A percentile compares a stretch with the other conserved stretches of the same genome.
These are phyloP conservation scores for Heteractis magnifica DNA, from an alignment of 92 coral and sea anemone genomes.

Conservation along the genomic window DNA sequence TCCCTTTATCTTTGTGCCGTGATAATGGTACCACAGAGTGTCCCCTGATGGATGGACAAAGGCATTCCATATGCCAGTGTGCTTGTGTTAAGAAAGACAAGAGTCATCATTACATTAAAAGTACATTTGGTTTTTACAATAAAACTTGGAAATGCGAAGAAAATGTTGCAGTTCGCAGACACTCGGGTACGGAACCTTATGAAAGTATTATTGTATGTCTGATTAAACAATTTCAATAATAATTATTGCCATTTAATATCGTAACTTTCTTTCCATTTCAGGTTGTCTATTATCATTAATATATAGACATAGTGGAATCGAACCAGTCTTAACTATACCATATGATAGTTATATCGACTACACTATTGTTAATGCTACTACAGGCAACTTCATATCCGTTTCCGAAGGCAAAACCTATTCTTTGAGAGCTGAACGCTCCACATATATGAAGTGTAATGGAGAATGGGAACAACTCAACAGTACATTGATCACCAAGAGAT, in stretches of 20 bases:
- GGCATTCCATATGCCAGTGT: not conserved
- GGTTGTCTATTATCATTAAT: too few species aligned
- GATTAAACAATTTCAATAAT: too few species aligned
- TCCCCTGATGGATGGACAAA: not conserved
- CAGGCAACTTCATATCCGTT: not conserved
- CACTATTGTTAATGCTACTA: not conserved
- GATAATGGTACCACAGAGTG: not conserved
- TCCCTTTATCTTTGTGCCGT: not conserved
- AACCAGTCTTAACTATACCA: too few species aligned
- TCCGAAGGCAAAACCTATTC: not conserved
- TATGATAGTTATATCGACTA: too few species aligned
- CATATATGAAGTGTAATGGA: not conserved
- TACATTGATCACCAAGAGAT: not conserved
- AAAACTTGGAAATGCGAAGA: not conserved
- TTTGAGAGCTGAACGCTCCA: not conserved
- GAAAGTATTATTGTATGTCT: too few species aligned
- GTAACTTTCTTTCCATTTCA: too few species aligned
- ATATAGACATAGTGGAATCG: too few species aligned
- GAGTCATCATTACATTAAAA: not conserved
- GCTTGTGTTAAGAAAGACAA: not conserved
- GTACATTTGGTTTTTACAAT: not conserved
- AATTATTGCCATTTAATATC: too few species aligned
- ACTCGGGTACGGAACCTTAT: not conserved
- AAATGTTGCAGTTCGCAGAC: not conserved
- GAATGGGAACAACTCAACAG: conserved; percentile 2